Percentiles rank a stretch among this genome's conserved stretches.
phyloP scores from a whole-genome alignment of 1,140 invertebrate species.

The Mylabris phalerata region DNA sequence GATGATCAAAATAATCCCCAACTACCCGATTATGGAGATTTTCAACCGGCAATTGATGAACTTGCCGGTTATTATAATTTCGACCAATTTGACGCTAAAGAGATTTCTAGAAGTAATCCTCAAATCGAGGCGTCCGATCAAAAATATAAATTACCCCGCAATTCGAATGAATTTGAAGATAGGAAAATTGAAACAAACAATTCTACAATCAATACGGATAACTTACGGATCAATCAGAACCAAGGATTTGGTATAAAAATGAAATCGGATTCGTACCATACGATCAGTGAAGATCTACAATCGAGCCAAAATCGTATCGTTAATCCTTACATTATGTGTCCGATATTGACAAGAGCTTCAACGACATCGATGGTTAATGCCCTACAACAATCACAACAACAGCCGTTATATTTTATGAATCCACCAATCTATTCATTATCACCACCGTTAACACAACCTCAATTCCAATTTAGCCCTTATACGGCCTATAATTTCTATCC shows the following conservation, averaged over 20 bases:
- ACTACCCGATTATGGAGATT: too few relatives aligned
- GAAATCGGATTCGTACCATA: not conserved
- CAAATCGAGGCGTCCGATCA: too few relatives aligned
- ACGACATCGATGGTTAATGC: constrained; percentile 11
- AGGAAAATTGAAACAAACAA: too few relatives aligned
- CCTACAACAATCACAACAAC: constrained; percentile 1
- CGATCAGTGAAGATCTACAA: not conserved
- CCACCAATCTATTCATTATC: constrained; percentile 25
- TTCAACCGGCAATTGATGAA: too few relatives aligned
- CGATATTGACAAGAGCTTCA: not conserved
- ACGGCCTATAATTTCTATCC: not conserved
- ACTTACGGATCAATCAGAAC: not conserved
- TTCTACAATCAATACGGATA: too few relatives aligned
- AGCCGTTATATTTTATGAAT: constrained; percentile 27
- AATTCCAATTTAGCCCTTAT: constrained; percentile 1
- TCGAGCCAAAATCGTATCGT: not conserved
- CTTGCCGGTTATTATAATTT: too few relatives aligned
- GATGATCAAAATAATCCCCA: too few relatives aligned
- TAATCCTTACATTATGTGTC: too few relatives aligned
- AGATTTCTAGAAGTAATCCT: too few relatives aligned
- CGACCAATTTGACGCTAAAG: too few relatives aligned
- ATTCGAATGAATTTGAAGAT: too few relatives aligned
- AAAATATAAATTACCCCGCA: too few relatives aligned
- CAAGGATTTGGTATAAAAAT: not conserved
- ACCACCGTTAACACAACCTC: constrained; percentile 7